Base-by-base conservation (phyloP, 2,888 invertebrate genomes). In the Netelia melanura region DNA sequence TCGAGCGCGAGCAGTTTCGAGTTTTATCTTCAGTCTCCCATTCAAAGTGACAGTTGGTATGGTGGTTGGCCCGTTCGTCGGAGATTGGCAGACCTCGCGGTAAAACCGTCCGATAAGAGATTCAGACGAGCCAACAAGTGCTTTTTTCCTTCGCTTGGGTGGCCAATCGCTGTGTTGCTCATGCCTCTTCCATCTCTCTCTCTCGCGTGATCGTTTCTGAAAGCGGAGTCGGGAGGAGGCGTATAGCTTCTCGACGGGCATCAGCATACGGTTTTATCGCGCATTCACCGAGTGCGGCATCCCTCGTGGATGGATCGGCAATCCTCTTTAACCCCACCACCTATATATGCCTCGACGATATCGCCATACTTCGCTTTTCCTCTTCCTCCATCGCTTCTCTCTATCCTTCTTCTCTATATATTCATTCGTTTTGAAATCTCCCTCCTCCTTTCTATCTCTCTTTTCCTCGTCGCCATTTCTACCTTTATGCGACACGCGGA, bases 241-340 rank as follows among this genome's bases (percentile, higher is more conserved):
- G 82, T 87, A 75, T 86, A 83, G 52, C 61, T 78, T 78, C 62
- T 86, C 88, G 90, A 86, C 84, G 90, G 89, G 90, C 89, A 91
- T 91, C 91, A 90, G 88, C 90, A 74, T 67, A 76, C 67, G 83
- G 74, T 90, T 92, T 92, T 92, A 92, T 91, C 91, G 90, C 90
- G 89, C 90, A 92, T 91, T 92, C 91, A 91, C 89, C 87, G 88
- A 89, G 90, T 90, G 87, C 89, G 87, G 90, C 90, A 92, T 92
- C 91, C 90, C 91, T 91, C 91, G 90, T 91, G 91, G 91, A 92
- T 92, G 91, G 91, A 92, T 92, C 92, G 91, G 89, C 90, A 92
- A 92, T 92, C 92, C 92, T 92, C 92, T 92, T 92, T 91, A 90
- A 91, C 90, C 89, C 90, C 83, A 85, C 84, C 78, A 86, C 84